phyloP scores from a whole-genome alignment of 2,888 invertebrate species.

The Phyllotreta cruciferae region DNA sequence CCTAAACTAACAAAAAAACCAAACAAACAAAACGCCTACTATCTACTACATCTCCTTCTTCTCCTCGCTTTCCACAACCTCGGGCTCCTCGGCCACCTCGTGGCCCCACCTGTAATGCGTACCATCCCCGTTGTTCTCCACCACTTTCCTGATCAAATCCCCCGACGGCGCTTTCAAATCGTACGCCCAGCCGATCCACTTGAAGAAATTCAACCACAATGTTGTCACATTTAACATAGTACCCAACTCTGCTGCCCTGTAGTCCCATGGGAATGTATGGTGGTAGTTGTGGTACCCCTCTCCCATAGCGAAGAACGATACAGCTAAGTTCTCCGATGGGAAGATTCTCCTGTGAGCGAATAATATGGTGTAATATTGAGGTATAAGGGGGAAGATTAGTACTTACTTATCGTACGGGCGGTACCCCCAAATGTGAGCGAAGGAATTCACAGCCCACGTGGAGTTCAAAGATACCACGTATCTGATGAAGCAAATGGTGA shows the following conservation, averaged over 20 bases:
- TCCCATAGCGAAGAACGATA: constrained; percentile 77
- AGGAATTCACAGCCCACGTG: constrained; percentile 91
- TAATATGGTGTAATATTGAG: too few species aligned
- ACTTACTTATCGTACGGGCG: constrained; percentile 76
- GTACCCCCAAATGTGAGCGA: constrained; percentile 82
- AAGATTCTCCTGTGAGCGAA: constrained; percentile 70
- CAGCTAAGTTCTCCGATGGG: constrained; percentile 78
- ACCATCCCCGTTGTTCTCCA: constrained; percentile 64
- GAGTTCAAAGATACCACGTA: constrained; percentile 83
- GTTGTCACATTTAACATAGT: constrained; percentile 73
- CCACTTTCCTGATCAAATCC: constrained; percentile 62
- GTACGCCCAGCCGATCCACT: constrained; percentile 77
- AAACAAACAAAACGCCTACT: too few species aligned
- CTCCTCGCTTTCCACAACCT: neutral
- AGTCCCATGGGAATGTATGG: constrained; percentile 94
- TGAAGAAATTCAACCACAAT: constrained; percentile 72
- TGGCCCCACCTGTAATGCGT: constrained; percentile 37
- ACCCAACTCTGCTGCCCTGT: constrained; percentile 86
- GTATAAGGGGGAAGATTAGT: too few species aligned
- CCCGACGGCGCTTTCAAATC: constrained; percentile 73
- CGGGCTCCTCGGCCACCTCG: constrained; percentile 18
- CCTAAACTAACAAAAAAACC: too few species aligned
- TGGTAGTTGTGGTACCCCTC: constrained; percentile 96
- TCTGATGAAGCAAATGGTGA: constrained; percentile 66
- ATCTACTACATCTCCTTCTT: neutral